These are phyloP conservation scores for Umimayanthus chanpuru DNA, from an alignment of 92 coral and sea anemone species.

Conservation along the genomic window DNA sequence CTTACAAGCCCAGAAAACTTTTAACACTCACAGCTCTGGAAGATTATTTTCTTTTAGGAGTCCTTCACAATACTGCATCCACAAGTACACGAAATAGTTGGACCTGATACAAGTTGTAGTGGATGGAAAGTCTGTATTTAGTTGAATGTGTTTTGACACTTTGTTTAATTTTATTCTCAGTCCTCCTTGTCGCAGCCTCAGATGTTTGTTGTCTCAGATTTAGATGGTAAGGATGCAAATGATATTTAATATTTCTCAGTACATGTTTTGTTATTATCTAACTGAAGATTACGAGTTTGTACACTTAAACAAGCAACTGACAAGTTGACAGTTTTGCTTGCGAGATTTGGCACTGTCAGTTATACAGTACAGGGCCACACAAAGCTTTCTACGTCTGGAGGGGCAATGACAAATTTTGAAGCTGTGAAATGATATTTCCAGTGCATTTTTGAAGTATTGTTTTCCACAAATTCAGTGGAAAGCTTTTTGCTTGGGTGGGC, in stretches of 20 bases:
- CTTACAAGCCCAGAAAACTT: not conserved
- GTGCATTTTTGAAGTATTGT: too few relatives aligned
- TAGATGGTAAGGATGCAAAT: constrained; percentile 79
- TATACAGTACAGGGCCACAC: too few relatives aligned
- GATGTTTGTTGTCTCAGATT: constrained; percentile 97
- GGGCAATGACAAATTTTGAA: too few relatives aligned
- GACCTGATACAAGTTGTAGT: not conserved
- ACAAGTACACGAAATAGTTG: not conserved
- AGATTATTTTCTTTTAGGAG: not conserved
- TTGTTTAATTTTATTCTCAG: constrained; percentile 51
- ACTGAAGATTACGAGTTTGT: not conserved
- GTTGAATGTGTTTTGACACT: not conserved
- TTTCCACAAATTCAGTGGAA: too few relatives aligned
- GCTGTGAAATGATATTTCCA: too few relatives aligned
- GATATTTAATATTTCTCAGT: not conserved
- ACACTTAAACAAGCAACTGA: not conserved
- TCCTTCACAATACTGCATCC: not conserved
- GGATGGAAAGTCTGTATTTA: not conserved
- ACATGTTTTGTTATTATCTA: not conserved
- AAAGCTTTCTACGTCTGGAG: too few relatives aligned
- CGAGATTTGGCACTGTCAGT: not conserved
- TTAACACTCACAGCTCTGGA: not conserved
- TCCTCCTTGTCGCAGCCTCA: constrained; percentile 93
- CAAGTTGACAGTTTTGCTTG: too few relatives aligned
- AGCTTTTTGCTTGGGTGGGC: too few relatives aligned